Conservation (phyloP, 2,888 invertebrate species). For the Melieria omissa region DNA sequence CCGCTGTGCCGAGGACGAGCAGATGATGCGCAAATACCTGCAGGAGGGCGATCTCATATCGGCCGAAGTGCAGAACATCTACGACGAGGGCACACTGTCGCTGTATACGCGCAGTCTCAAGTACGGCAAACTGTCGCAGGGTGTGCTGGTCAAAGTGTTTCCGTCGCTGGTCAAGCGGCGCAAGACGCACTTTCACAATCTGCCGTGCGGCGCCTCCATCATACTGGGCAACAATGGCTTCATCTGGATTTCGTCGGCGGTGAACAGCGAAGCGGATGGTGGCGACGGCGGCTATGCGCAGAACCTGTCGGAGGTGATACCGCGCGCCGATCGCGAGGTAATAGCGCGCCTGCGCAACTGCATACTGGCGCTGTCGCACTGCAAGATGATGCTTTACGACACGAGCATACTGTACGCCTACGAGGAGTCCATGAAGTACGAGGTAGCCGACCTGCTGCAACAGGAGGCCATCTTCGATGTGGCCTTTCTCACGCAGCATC, state of each 20-base stretch:
- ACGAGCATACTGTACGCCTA: conserved; percentile 92
- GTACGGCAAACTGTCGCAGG: conserved; percentile 95
- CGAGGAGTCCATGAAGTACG: conserved; percentile 87
- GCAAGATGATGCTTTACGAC: conserved; percentile 91
- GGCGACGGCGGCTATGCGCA: conserved; percentile 81
- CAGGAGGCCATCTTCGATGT: conserved; percentile 89
- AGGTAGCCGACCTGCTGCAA: conserved; percentile 80
- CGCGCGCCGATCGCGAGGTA: conserved; percentile 80
- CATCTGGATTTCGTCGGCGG: conserved; percentile 88
- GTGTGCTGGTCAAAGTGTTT: conserved; percentile 88
- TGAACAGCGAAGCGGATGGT: conserved; percentile 72
- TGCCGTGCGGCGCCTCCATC: conserved; percentile 90
- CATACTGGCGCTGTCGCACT: conserved; percentile 84
- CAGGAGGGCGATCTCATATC: conserved; percentile 96
- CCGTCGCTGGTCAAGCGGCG: conserved; percentile 91
- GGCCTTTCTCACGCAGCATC: conserved; percentile 81
- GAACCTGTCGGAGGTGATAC: conserved; percentile 78
- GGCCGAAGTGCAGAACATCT: conserved; percentile 96
- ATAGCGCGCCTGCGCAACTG: conserved; percentile 91
- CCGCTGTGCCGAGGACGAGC: conserved; percentile 94
- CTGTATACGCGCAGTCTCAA: conserved; percentile 95
- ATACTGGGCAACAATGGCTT: conserved; percentile 97
- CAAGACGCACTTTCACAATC: conserved; percentile 95
- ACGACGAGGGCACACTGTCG: conserved; percentile 90
- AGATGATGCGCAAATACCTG: conserved; percentile 95